Conservation (phyloP, 2,888 invertebrate species). For the Orthonychiurus folsomi region DNA sequence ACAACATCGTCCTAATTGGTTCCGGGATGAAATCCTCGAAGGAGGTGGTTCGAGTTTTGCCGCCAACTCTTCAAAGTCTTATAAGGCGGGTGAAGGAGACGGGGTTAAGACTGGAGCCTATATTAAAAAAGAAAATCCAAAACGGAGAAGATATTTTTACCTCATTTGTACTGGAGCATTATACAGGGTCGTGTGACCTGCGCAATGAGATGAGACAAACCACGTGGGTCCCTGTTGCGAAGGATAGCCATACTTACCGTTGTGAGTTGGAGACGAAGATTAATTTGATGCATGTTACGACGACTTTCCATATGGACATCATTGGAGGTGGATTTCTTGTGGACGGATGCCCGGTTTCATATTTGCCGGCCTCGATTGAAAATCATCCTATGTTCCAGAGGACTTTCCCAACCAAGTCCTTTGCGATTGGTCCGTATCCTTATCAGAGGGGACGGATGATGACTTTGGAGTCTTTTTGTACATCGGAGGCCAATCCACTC, state of each 20-base stretch:
- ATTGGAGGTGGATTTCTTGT: constrained; percentile 18
- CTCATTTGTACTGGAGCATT: constrained; percentile 16
- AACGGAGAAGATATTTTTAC: constrained; percentile 2
- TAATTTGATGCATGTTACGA: background rate
- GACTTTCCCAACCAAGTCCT: constrained; percentile 15
- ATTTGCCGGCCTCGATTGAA: constrained; percentile 17
- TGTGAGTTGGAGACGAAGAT: background rate
- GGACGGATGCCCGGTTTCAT: constrained; percentile 19
- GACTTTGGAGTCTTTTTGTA: background rate
- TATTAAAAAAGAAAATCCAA: constrained; percentile 6
- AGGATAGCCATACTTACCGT: background rate
- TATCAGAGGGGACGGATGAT: constrained; percentile 14
- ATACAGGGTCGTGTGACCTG: background rate
- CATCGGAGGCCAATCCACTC: background rate
- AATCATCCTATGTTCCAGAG: constrained; percentile 17
- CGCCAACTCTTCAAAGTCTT: constrained; percentile 10
- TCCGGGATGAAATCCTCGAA: constrained; percentile 1
- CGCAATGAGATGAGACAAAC: background rate
- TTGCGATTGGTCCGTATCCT: constrained; percentile 15
- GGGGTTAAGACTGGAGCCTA: constrained; percentile 13
- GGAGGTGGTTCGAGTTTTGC: background rate
- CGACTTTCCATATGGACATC: constrained; percentile 18
- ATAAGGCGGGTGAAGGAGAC: constrained; percentile 18
- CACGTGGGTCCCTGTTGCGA: constrained; percentile 2
- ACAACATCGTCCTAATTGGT: constrained; percentile 17